Percentiles rank a stretch among this genome's conserved stretches.
Conservation (phyloP, 2,888 invertebrate species). For the Caenorhabditis afra region DNA sequence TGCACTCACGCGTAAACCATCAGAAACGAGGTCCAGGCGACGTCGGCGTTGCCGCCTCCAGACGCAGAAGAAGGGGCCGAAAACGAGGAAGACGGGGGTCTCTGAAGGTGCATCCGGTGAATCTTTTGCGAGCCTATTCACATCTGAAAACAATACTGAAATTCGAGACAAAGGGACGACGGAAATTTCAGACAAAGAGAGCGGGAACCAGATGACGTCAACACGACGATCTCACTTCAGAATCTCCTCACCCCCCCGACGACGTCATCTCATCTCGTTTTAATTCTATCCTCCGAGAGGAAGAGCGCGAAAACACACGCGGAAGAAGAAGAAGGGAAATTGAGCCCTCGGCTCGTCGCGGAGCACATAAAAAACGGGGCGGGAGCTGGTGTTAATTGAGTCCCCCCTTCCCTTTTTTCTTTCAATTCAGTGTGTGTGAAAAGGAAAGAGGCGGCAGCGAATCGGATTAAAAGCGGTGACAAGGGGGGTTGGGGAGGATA, state of each 20-base stretch:
- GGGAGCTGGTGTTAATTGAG: neutral
- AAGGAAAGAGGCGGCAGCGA: neutral
- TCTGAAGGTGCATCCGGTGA: slow-evolving; percentile 41
- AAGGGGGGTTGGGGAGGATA: neutral
- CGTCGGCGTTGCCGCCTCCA: slow-evolving; percentile 17
- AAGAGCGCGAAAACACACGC: neutral
- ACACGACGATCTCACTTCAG: no score
- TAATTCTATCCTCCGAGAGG: neutral
- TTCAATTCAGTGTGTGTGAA: neutral
- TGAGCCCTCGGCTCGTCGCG: neutral
- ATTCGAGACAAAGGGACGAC: neutral
- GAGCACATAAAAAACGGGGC: neutral
- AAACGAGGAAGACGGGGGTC: slow-evolving; percentile 43
- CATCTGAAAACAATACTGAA: slow-evolving; percentile 28
- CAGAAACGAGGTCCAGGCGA: slow-evolving; percentile 52
- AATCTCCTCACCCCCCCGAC: no score
- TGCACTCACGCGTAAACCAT: slow-evolving; percentile 57
- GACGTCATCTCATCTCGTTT: no score
- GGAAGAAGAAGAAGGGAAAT: neutral
- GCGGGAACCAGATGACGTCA: neutral
- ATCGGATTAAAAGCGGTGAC: slow-evolving; percentile 2
- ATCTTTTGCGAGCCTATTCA: slow-evolving; percentile 11
- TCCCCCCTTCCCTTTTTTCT: no score
- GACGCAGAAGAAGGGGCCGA: neutral
- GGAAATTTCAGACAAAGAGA: slow-evolving; percentile 3